Conservation (phyloP, 2,888 invertebrate species). For the Polia nebulosa region DNA sequence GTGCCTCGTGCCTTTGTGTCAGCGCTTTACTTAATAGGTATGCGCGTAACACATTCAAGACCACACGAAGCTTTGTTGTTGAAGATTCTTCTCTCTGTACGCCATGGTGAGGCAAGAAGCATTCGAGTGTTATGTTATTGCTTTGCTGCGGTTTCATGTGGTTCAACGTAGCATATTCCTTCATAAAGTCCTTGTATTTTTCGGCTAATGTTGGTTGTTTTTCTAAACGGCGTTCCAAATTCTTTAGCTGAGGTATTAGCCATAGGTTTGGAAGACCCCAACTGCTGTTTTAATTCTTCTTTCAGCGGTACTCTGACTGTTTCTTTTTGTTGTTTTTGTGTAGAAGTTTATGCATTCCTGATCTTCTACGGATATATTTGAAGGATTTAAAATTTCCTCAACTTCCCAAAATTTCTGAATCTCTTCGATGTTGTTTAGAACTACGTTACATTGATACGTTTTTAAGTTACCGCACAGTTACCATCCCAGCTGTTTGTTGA, state of each 20-base stretch:
- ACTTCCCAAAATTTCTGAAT: conserved; percentile 16
- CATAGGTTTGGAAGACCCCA: conserved; percentile 5
- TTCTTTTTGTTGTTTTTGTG: neutral
- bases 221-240: neutral
- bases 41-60: too few relatives aligned
- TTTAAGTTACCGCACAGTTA: neutral
- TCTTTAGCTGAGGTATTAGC: conserved; percentile 6
- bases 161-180: neutral
- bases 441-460: conserved; percentile 11
- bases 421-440: too few relatives aligned
- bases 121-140: neutral
- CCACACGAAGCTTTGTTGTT: conserved; percentile 8
- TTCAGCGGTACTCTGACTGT: conserved; percentile 5
- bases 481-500: conserved; percentile 20
- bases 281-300: neutral
- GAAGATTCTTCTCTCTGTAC: neutral
- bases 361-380: conserved; percentile 2
- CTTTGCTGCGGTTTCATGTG: conserved; percentile 13
- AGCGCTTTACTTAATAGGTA: too few relatives aligned
- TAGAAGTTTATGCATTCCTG: neutral
- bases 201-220: conserved; percentile 1
- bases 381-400: conserved; percentile 10
- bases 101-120: conserved; percentile 14
- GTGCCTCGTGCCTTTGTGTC: too few relatives aligned
- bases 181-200: neutral